Evolutionary conservation across 2,888 invertebrate species (phyloP), one percentile per base, ranked within the genome.

Genomic region (Linyphia triangularis): DNA sequence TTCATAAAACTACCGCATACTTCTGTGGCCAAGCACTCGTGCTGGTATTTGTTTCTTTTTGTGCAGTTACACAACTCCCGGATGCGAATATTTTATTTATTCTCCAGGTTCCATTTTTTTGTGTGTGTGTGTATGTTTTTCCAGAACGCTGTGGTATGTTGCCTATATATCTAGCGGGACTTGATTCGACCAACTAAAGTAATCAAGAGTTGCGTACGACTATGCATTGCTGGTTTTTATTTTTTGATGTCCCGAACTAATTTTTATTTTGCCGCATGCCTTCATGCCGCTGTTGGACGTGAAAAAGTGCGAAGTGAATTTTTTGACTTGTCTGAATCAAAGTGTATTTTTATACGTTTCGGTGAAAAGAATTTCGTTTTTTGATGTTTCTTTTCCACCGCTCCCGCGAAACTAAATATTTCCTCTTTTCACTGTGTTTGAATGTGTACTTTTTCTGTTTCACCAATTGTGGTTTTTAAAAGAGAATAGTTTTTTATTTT

Each of bases 1-100:
- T 88, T 88, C 83, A 88, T 83, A 88, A 88, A 88, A 88, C 88
- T 88, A 77, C 88, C 63, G 82, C 86, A 88, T 88, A 88, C 73
- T 88, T 88, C 75, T 88, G 67, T 37, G n/a, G 26, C 16, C 19
- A 22, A 22, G 61, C 13, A 33, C 79, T 70, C 79, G 85, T 70
- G 69, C 37, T 57, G 85, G 78, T 72, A 85, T 86, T 81, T 88
- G 81, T 81, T 88, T 86, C 65, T 73, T 75, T 69, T 61, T 63
- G 61, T 63, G 51, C 28, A 40, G 40, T 26, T 40, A 24, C 28
- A 65, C 28, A 28, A 37, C 22, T 6, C 65, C n/a, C 70, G 75
- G 78, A 61, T 70, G 63, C 70, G 57, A 88, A 88, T 88, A 88
- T 88, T 88, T 81, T 88, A 88, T 88, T 88, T 88, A 81, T 88